A percentile compares a stretch with the other conserved stretches of the same genome.
phyloP scores from a whole-genome alignment of 1,140 invertebrate genomes.

The Aphaenogaster ashmeadi region DNA sequence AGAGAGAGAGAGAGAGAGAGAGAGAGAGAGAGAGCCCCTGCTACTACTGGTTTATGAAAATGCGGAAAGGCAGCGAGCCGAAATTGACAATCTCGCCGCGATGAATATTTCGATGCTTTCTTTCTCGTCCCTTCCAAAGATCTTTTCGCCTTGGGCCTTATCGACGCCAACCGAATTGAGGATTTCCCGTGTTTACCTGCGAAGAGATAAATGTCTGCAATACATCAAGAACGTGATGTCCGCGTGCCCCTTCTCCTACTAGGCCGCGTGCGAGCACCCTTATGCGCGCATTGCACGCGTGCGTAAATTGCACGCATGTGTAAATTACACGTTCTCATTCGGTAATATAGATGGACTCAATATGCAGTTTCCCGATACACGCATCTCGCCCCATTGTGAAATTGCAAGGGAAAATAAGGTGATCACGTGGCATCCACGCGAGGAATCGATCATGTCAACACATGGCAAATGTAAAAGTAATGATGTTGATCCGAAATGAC shows the following conservation, averaged over 20 bases:
- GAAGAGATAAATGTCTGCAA: constrained; percentile 74
- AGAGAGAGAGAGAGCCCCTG: background rate
- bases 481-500: constrained; percentile 29
- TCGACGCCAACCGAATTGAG: constrained; percentile 63
- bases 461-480: constrained; percentile 33
- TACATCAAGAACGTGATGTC: constrained; percentile 70
- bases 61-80: constrained; percentile 54
- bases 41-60: constrained; percentile 25
- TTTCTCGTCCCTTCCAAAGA: background rate
- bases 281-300: background rate
- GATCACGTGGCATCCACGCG: constrained; percentile 55
- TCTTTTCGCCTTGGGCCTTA: constrained; percentile 56
- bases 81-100: constrained; percentile 60
- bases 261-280: constrained; percentile 12
- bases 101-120: constrained; percentile 22
- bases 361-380: constrained; percentile 33
- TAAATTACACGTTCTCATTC: constrained; percentile 47
- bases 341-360: constrained; percentile 12
- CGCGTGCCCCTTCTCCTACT: background rate
- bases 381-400: constrained; percentile 43
- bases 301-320: constrained; percentile 31
- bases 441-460: constrained; percentile 53
- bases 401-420: constrained; percentile 11
- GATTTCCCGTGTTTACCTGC: constrained; percentile 74
- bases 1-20: no score